Conservation (phyloP, 2,113 vertebrate genomes). For the Garra rufa region DNA sequence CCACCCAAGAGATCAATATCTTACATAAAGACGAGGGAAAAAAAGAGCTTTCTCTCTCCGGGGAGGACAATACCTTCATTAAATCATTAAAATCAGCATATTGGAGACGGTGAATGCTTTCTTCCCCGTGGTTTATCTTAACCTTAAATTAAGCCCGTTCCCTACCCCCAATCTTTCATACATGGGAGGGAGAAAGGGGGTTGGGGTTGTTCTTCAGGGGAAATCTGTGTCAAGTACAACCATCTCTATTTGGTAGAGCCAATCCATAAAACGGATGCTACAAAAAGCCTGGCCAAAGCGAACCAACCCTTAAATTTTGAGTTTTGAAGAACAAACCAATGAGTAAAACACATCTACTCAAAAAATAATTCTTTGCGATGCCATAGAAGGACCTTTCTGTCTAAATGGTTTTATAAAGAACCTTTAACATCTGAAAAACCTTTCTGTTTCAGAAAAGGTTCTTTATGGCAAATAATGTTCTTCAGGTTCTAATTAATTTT, state of each 20-base stretch:
- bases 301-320: constrained; percentile 6
- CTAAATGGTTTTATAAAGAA: no score
- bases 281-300: not conserved
- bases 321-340: not conserved
- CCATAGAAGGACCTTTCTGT: no score
- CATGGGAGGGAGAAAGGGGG: constrained; percentile 5
- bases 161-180: constrained; percentile 30
- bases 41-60: not conserved
- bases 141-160: constrained; percentile 36
- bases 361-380: no score
- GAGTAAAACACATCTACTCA: not conserved
- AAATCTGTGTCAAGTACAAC: constrained; percentile 30
- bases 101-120: not conserved
- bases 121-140: constrained; percentile 36
- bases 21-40: constrained; percentile 12
- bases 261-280: not conserved
- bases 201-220: constrained; percentile 33
- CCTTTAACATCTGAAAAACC: no score
- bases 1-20: constrained; percentile 33
- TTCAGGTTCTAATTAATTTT: no score
- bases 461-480: no score
- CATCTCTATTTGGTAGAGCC: not conserved
- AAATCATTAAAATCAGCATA: constrained; percentile 43
- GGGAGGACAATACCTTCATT: constrained; percentile 32
- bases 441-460: no score